phyloP scores from a whole-genome alignment of 2,888 invertebrate genomes.

The Phortica magna region DNA sequence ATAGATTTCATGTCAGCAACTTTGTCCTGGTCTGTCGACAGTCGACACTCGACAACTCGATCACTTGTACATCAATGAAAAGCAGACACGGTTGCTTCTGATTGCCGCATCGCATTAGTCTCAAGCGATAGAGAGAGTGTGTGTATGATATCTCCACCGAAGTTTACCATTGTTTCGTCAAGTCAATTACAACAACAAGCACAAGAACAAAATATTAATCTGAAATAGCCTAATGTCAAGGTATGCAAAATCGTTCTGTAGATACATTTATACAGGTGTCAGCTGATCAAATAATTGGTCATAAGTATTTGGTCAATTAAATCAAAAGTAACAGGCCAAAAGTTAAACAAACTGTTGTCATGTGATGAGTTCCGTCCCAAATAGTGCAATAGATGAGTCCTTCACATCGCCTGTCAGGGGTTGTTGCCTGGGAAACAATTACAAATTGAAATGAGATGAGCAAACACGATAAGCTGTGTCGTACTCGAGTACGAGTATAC shows the following conservation, averaged over 20 bases:
- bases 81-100: constrained; percentile 60
- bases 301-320: neutral
- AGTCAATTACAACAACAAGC: too few species aligned
- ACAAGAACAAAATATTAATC: too few species aligned
- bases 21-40: constrained; percentile 39
- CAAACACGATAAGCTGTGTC: constrained; percentile 49
- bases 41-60: constrained; percentile 55
- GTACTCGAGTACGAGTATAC: constrained; percentile 45
- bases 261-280: constrained; percentile 64
- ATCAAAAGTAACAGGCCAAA: neutral
- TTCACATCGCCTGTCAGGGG: neutral
- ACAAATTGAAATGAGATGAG: constrained; percentile 50
- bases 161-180: neutral
- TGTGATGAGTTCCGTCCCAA: too few species aligned
- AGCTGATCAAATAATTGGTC: constrained; percentile 56
- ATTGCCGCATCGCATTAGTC: constrained; percentile 65
- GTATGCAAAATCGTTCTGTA: neutral
- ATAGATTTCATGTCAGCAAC: constrained; percentile 60
- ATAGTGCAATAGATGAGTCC: too few species aligned
- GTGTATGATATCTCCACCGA: neutral
- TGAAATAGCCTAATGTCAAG: neutral
- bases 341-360: neutral
- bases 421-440: constrained; percentile 44
- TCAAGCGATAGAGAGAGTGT: constrained; percentile 38
- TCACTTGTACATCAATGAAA: constrained; percentile 21